Base-by-base conservation (phyloP, 2,888 invertebrate genomes). In the Prosapia bicincta region DNA sequence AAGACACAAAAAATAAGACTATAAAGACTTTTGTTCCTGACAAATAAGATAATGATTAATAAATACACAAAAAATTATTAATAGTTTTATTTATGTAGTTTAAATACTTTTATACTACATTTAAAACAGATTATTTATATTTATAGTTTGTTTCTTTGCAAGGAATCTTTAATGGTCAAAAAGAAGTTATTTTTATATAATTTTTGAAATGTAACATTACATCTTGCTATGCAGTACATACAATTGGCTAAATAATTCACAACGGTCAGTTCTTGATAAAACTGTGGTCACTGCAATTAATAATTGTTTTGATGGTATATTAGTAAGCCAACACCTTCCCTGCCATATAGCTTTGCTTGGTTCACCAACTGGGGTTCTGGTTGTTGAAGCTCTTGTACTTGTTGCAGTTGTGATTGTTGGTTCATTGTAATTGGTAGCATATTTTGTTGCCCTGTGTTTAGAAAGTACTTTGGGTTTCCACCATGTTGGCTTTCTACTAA, bases 291-390 rank as follows among this genome's bases (percentile, higher is more conserved):
- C 26, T 71, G 71, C 28, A 71, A 10, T 3, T 20, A n/a, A 1
- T 66, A 71, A 15, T 28, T 30, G 5, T 69, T 66, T 10, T 66
- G 70, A 20, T 66, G 77, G 73, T 78, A 76, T 10, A 32, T 20
- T 10, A n/a, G n/a, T n/a, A 72, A 32, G 1, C 78, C 81, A 76
- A 81, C 81, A 6, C 82, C 82, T 75, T 82, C 82, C 26, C 81
- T 75, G 0, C 81, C 82, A 68, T 80, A 81, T 25, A 77, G 68
- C 54, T 78, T 77, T 9, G 74, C 78, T 67, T 79, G 76, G 38
- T 78, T 77, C 26, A 76, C 65, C 28, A 78, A 70, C 74, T 79
- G 78, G 26, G 67, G 67, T 30, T 74, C 70, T 3, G 76, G 74
- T 54, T 78, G 77, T 24, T 54, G 75, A 26, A 66, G 28, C 13